Base-by-base conservation (phyloP, 1,140 invertebrate genomes). In the Batillaria attramentaria region DNA sequence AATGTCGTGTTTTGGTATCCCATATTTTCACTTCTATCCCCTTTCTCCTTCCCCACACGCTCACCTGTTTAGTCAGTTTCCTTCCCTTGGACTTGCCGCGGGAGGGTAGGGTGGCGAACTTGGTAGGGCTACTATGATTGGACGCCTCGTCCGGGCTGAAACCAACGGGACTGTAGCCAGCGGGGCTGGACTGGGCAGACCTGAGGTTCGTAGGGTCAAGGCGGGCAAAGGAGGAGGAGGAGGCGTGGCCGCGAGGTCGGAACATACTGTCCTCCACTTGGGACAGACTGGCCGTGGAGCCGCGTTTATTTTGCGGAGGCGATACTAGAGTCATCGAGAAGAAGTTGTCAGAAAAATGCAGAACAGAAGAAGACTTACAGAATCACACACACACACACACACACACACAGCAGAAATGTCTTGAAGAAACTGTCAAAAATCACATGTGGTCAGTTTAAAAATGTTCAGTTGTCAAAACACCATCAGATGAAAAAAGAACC, bases 281-380 rank as follows among this genome's bases (percentile, higher is more conserved):
- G 24, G 89, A 88, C 35, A 90, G 79, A 77, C 89, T 90, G 24
- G 87, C 87, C 20, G 88, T 86, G 0, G 88, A 89, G n/a, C 88
- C 88, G 62, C 86, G 84, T 72, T 88, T 88, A 77, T 62, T 80
- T 65, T 83, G 69, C 10, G 57, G 57, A 31, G 74, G 60, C 5
- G 72, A 57, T 37, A 60, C 72, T 74, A 35, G 24, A 6, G 33
- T 2, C 4, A 66, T 20, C 10, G 72, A 60, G 10, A 41, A 69
- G 24, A 43, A 42, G 13, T 72, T 28, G 0, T n/a, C 35, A 35
- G 10, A 20, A 31, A 62, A 1, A 62, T 28, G 2, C 13, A 62
- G 31, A 0, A 8, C n/a, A 62, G 8, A 16, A 18, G 3, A 28
- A 28, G 16, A 62, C 57, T 10, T 31, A 16, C n/a, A 3, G 8